These are phyloP conservation scores for Fukomys damarensis DNA, from an alignment of 2,113 vertebrate genomes.

Conservation along the genomic window DNA sequence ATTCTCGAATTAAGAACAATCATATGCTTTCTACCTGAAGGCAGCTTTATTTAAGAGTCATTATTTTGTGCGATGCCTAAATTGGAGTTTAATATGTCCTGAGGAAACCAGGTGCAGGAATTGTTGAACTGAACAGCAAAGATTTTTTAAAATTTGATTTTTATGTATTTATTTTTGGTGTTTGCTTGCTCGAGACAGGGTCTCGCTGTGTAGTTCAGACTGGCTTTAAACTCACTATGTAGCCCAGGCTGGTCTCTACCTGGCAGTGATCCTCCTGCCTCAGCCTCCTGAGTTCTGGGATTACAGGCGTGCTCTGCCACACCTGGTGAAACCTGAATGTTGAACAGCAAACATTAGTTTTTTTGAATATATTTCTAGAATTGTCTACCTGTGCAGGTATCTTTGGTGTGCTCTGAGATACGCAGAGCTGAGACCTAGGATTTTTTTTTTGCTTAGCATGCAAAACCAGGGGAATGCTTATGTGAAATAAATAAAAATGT, in stretches of 20 bases:
- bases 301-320: background rate
- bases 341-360: slow-evolving; percentile 29
- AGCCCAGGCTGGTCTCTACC: background rate
- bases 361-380: background rate
- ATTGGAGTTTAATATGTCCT: background rate
- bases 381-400: background rate
- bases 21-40: background rate
- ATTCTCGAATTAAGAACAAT: background rate
- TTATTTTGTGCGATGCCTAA: background rate
- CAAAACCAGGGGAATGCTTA: background rate
- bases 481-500: slow-evolving; percentile 27
- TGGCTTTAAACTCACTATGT: background rate
- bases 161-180: background rate
- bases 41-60: background rate
- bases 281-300: background rate
- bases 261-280: background rate
- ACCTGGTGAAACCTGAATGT: background rate
- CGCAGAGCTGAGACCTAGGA: background rate
- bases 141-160: background rate
- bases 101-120: background rate
- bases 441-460: background rate
- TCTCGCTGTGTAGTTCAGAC: background rate
- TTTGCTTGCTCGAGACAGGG: background rate
- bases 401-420: background rate
- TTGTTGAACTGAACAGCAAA: background rate